Evolutionary conservation across 2,797 vertebrate species (phyloP).

Genomic region (Phalloptychus januarius): DNA sequence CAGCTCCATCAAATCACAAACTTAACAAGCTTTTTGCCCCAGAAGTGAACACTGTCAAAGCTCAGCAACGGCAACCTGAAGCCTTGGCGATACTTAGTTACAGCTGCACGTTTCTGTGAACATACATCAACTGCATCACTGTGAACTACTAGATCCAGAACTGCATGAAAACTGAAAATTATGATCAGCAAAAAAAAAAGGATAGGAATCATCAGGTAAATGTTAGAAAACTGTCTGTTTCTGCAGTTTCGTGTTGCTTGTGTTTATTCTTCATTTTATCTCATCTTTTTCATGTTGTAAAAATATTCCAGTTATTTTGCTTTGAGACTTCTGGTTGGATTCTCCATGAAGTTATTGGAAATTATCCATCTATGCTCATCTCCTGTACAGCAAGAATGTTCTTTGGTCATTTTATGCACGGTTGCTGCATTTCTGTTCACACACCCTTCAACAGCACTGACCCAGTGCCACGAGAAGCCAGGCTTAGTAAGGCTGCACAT

Average conservation of each 20-base stretch:
- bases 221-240: background rate
- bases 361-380: background rate
- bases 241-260: background rate
- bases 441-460: background rate
- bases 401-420: background rate
- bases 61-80: background rate
- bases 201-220: background rate
- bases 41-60: background rate
- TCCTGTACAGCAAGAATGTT: background rate
- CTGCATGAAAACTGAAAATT: background rate
- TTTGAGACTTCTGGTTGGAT: background rate
- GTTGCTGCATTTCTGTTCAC: background rate
- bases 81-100: background rate
- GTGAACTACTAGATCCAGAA: background rate
- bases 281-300: background rate
- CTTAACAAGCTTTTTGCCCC: background rate
- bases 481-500: no score
- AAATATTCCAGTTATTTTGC: background rate
- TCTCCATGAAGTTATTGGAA: background rate
- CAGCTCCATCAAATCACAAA: constrained; percentile 4
- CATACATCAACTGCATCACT: background rate
- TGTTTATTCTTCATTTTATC: background rate
- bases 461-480: background rate
- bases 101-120: background rate
- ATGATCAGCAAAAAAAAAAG: background rate